These are phyloP conservation scores for Chaitophorus viminalis DNA, from an alignment of 2,888 invertebrate genomes.

Conservation along the genomic window DNA sequence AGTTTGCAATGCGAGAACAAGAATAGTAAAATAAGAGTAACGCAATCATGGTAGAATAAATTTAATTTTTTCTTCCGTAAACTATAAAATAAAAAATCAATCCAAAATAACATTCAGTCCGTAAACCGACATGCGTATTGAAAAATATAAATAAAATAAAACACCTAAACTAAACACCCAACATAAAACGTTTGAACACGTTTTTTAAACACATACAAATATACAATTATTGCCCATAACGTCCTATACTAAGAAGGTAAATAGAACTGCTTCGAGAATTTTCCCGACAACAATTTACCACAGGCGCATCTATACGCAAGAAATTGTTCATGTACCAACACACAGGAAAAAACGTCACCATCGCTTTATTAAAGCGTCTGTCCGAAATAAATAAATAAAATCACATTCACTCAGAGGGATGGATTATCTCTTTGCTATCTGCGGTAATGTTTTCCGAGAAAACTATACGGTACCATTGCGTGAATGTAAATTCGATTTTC, in stretches of 20 bases:
- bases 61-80: background rate
- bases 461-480: background rate
- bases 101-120: no score
- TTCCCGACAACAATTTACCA: background rate
- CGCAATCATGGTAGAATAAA: background rate
- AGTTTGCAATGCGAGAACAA: background rate
- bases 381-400: slow-evolving; percentile 50
- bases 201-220: no score
- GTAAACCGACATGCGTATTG: no score
- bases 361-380: slow-evolving; percentile 20
- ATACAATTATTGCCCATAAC: no score
- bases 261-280: background rate
- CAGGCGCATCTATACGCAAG: no score
- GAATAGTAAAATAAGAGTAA: background rate
- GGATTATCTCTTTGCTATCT: slow-evolving; percentile 39
- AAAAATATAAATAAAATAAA: no score
- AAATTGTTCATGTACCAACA: background rate
- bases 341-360: slow-evolving; percentile 18
- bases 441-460: slow-evolving; percentile 30
- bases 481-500: slow-evolving; percentile 56
- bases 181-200: no score
- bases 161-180: no score
- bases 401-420: slow-evolving; percentile 21
- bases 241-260: no score
- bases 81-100: no score